Evolutionary conservation across 2,113 vertebrate species (phyloP).

Genomic region (Macrotus californicus): DNA sequence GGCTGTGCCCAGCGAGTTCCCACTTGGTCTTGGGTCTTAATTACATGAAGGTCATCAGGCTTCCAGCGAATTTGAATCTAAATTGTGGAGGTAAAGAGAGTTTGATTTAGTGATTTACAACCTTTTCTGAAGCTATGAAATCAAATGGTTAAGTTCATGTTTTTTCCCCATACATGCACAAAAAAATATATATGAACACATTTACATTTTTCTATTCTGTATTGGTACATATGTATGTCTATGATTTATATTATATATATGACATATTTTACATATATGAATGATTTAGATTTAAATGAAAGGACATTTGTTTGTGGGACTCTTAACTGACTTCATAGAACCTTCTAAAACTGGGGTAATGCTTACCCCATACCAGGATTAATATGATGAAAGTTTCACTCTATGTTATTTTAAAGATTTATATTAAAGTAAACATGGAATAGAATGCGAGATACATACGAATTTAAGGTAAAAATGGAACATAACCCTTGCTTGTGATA

Average conservation of each 20-base stretch:
- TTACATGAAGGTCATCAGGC: background rate
- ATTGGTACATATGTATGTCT: background rate
- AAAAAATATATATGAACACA: background rate
- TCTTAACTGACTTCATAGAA: background rate
- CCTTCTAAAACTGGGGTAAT: background rate
- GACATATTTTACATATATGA: background rate
- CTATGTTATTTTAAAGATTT: background rate
- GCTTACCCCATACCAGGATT: background rate
- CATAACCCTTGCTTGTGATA: background rate
- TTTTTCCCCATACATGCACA: background rate
- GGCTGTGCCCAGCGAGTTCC: background rate
- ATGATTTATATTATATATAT: background rate
- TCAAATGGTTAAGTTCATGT: background rate
- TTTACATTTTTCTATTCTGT: background rate
- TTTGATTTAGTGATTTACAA: background rate
- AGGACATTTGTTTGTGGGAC: background rate
- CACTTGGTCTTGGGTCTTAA: background rate
- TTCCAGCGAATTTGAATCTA: background rate
- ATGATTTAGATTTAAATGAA: slow-evolving; percentile 1
- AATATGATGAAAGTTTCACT: background rate
- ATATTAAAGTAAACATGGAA: background rate
- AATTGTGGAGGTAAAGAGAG: background rate
- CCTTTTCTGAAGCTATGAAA: background rate
- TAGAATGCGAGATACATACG: background rate
- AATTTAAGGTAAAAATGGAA: background rate